These are phyloP conservation scores for Strigops habroptila DNA, from an alignment of 2,113 vertebrate genomes.

Conservation along the genomic window DNA sequence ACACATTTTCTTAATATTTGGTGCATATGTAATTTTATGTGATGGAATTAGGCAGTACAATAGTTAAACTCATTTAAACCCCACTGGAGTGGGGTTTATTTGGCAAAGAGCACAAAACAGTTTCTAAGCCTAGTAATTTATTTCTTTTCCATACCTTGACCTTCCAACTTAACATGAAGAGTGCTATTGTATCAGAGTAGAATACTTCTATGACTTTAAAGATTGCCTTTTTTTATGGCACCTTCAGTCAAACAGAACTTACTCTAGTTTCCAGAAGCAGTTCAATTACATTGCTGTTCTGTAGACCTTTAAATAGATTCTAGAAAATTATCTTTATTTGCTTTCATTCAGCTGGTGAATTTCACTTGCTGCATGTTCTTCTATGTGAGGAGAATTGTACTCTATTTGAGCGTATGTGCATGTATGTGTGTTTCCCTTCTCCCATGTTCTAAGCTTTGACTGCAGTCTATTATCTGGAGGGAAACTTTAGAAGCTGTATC, in stretches of 20 bases:
- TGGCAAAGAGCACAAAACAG: neutral
- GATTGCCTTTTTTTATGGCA: neutral
- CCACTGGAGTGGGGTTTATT: neutral
- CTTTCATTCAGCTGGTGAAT: neutral
- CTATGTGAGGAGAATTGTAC: neutral
- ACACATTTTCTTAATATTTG: slow-evolving; percentile 33
- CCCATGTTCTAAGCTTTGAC: slow-evolving; percentile 16
- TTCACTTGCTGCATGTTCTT: neutral
- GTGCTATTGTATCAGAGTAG: neutral
- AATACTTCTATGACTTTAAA: neutral
- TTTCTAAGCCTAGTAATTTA: neutral
- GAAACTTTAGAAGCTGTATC: slow-evolving; percentile 66
- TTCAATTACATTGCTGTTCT: neutral
- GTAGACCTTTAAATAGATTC: neutral
- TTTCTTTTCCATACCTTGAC: neutral
- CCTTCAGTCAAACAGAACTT: neutral
- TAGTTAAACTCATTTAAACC: slow-evolving; percentile 22
- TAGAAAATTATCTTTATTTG: neutral
- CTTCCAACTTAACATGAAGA: neutral
- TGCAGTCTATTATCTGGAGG: slow-evolving; percentile 29
- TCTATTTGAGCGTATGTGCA: neutral
- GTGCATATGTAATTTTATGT: neutral
- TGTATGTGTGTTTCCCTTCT: neutral
- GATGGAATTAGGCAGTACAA: slow-evolving; percentile 18
- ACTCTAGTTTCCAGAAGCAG: neutral